These are phyloP conservation scores for Phyllostomus discolor DNA, from an alignment of 2,113 vertebrate species.

Conservation along the genomic window DNA sequence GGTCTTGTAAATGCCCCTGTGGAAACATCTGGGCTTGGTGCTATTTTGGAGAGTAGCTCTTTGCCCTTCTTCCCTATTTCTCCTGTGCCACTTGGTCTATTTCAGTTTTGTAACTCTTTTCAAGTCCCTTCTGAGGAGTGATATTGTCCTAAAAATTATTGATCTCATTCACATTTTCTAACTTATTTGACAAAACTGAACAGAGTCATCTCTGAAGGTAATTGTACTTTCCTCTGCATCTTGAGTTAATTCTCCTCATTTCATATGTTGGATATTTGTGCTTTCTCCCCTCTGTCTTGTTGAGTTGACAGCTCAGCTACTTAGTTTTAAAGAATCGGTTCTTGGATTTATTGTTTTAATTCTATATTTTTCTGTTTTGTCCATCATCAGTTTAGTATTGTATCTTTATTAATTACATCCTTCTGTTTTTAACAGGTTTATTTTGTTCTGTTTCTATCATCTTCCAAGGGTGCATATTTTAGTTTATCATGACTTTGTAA, in stretches of 20 bases:
- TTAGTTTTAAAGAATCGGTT: neutral
- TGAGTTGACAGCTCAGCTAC: neutral
- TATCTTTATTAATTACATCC: neutral
- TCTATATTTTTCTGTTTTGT: neutral
- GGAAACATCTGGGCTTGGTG: neutral
- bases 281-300: neutral
- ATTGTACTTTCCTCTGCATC: neutral
- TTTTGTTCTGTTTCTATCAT: neutral
- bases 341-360: neutral
- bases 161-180: neutral
- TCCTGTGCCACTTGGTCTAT: neutral
- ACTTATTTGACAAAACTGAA: neutral
- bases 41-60: neutral
- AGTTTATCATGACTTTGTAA: neutral
- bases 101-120: neutral
- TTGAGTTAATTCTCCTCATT: neutral
- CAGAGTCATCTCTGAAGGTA: neutral
- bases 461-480: neutral
- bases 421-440: neutral
- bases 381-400: neutral
- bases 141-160: neutral
- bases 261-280: neutral
- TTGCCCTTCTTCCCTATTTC: neutral
- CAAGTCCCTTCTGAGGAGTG: neutral
- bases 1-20: neutral